Conservation (phyloP, 2,888 invertebrate species). For the Clanis bilineata region DNA sequence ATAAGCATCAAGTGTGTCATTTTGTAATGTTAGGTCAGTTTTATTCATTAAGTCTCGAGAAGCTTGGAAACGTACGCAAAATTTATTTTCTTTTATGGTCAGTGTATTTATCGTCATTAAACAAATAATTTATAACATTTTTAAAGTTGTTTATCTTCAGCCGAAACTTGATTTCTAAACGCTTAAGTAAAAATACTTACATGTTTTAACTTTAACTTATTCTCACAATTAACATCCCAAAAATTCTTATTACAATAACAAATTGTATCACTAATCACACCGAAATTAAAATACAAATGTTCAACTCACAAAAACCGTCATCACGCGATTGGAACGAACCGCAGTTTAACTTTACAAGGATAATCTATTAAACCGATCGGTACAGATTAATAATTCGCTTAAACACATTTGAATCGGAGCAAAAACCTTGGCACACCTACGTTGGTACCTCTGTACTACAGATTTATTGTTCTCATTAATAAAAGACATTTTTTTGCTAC, state of each 20-base stretch:
- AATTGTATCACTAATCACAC: too few species aligned
- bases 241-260: too few species aligned
- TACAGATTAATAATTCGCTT: constrained; percentile 6
- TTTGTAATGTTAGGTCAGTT: constrained; percentile 2
- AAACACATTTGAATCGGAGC: constrained; percentile 6
- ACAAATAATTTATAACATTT: too few species aligned
- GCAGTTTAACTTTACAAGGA: constrained; percentile 12
- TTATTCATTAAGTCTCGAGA: not conserved
- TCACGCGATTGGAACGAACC: not conserved
- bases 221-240: too few species aligned
- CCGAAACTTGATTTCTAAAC: too few species aligned
- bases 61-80: too few species aligned
- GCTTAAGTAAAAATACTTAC: too few species aligned
- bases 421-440: constrained; percentile 30
- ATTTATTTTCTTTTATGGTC: too few species aligned
- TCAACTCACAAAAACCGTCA: not conserved
- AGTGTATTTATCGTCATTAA: too few species aligned
- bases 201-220: too few species aligned
- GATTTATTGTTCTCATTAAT: constrained; percentile 44
- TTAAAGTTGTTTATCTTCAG: too few species aligned
- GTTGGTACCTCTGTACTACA: constrained; percentile 28
- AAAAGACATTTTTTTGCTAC: constrained; percentile 46
- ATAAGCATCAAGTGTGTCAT: not conserved
- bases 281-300: not conserved
- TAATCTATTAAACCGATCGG: constrained; percentile 7